Evolutionary conservation across 2,888 invertebrate species (phyloP), one percentile per base, ranked within the genome.

Genomic region (Athalia rosae): DNA sequence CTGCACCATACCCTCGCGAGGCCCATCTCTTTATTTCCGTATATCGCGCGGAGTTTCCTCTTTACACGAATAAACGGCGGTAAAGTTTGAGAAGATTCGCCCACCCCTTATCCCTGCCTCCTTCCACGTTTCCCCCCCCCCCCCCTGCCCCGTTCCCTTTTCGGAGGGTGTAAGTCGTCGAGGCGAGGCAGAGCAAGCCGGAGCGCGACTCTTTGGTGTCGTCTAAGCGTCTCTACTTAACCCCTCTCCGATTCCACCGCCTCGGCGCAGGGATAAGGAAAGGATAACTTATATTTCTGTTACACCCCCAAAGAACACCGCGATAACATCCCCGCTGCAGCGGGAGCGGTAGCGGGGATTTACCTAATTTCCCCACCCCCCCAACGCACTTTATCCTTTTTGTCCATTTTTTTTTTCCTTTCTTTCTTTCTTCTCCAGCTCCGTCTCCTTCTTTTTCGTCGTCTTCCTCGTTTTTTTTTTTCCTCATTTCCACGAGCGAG

Each of bases 141-240:
- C n/a, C n/a, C n/a, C n/a, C n/a, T n/a, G n/a, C n/a, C n/a, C 7
- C 53, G 4, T 53, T 53, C 4, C n/a, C 7, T 53, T 53, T n/a
- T n/a, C 11, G n/a, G 11, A n/a, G 11, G 53, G 53, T 53, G 53
- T 53, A 53, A 53, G 53, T 11, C 53, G 53, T 9, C n/a, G 53
- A 53, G 53, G 6, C 7, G 53, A 7, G 11, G 53, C 9, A n/a
- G n/a, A n/a, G n/a, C n/a, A n/a, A n/a, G 53, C n/a, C 28, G 28
- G 53, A n/a, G 7, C 53, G 7, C 53, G 9, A 9, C 53, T 9
- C n/a, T n/a, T 9, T 53, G 11, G 53, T n/a, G 53, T 9, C 53
- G 53, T 53, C 53, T 53, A 53, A 53, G 53, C 53, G 53, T 53
- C n/a, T 53, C 53, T n/a, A 53, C 53, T 53, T 53, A 53, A 53